phyloP scores from a whole-genome alignment of 2,888 invertebrate species.

The Pseudococcus longispinus region DNA sequence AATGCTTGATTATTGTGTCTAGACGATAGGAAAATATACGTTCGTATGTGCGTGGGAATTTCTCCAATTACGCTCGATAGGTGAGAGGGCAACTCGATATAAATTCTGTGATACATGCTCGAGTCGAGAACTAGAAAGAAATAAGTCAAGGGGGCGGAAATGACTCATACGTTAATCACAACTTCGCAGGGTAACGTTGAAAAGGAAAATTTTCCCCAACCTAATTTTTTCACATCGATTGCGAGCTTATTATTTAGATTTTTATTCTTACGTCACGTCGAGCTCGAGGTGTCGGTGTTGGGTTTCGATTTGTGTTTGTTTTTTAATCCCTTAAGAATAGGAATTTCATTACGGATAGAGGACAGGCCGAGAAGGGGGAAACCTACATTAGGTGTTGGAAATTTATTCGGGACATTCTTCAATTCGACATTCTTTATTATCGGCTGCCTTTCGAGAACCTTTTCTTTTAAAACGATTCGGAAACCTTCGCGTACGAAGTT shows the following conservation, averaged over 20 bases:
- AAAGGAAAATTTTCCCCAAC: neutral
- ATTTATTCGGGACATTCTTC: constrained; percentile 39
- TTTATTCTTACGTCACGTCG: constrained; percentile 15
- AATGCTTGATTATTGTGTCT: neutral
- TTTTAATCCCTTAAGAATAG: neutral
- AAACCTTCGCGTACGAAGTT: constrained; percentile 32
- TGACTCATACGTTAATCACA: neutral
- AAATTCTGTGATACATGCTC: neutral
- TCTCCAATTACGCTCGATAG: neutral
- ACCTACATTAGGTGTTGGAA: constrained; percentile 29
- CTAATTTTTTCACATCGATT: constrained; percentile 38
- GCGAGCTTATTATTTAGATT: constrained; percentile 27
- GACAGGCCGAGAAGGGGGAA: neutral
- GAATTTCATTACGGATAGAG: constrained; percentile 7
- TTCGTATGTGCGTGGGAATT: neutral
- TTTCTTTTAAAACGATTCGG: constrained; percentile 34
- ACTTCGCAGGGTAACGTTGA: neutral
- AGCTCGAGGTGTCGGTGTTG: neutral
- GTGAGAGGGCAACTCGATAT: neutral
- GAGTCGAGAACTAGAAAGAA: no score
- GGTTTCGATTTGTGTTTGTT: constrained; percentile 9
- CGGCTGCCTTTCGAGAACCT: constrained; percentile 2
- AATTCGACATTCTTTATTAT: constrained; percentile 45
- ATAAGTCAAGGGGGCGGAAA: neutral
- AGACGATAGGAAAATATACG: neutral